A percentile compares a stretch with the other conserved stretches of the same genome.
Conservation (phyloP, 2,888 invertebrate species). For the Campaea margaritaria region DNA sequence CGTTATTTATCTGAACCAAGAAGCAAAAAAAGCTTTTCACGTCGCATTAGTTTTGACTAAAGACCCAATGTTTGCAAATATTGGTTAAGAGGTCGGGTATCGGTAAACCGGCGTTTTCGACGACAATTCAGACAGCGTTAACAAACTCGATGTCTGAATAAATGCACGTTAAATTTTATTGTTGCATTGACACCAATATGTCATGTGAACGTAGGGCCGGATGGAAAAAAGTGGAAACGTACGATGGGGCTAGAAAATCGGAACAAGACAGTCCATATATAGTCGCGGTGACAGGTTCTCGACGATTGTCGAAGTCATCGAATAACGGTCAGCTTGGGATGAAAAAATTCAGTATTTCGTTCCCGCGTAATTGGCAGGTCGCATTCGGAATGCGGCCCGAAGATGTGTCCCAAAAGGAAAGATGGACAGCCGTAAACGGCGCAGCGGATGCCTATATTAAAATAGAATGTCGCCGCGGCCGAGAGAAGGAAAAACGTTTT, state of each 20-base stretch:
- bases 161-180: conserved; percentile 77
- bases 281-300: conserved; percentile 69
- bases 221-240: conserved; percentile 70
- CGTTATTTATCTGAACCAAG: conserved; percentile 37
- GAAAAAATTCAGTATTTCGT: conserved; percentile 71
- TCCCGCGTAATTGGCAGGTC: conserved; percentile 76
- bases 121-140: conserved; percentile 50
- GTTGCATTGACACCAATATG: conserved; percentile 80
- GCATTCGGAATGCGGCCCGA: conserved; percentile 74
- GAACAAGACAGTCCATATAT: conserved; percentile 68
- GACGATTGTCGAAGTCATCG: conserved; percentile 74
- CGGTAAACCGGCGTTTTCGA: conserved; percentile 60
- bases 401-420: conserved; percentile 75
- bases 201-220: conserved; percentile 60
- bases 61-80: conserved; percentile 69
- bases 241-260: conserved; percentile 79
- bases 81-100: conserved; percentile 77
- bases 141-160: conserved; percentile 59
- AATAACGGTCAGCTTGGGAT: conserved; percentile 70
- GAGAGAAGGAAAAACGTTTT: conserved; percentile 45
- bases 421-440: conserved; percentile 65
- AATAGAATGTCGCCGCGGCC: conserved; percentile 62
- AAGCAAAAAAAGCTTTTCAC: conserved; percentile 31
- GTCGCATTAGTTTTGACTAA: conserved; percentile 58
- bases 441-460: conserved; percentile 65